Conservation (phyloP, 2,797 vertebrate genomes). For the Fringilla coelebs region DNA sequence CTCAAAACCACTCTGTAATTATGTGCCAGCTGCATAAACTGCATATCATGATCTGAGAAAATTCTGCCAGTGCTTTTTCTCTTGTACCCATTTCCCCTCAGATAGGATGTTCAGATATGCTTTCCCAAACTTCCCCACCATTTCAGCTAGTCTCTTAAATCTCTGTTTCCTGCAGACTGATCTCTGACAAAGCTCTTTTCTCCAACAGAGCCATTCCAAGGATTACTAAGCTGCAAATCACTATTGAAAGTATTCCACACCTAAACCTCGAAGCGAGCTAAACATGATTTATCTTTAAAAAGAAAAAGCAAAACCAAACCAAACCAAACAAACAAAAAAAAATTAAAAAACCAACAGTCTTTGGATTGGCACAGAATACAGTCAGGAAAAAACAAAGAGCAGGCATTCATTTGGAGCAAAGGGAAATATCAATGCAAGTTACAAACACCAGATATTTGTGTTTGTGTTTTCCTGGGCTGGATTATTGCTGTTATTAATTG, state of each 20-base stretch:
- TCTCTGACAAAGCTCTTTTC: slow-evolving; percentile 33
- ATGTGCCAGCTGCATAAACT: not conserved
- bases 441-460: not conserved
- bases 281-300: slow-evolving; percentile 3
- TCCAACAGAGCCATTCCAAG: slow-evolving; percentile 17
- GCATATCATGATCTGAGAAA: not conserved
- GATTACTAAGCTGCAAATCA: slow-evolving; percentile 22
- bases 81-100: not conserved
- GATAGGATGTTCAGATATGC: not conserved
- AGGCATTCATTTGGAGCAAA: not conserved
- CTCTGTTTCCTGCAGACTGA: not conserved
- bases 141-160: not conserved
- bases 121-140: not conserved
- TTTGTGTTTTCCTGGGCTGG: not conserved
- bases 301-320: not conserved
- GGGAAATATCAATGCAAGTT: not conserved
- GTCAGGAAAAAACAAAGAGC: not conserved
- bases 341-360: not conserved
- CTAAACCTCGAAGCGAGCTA: not conserved
- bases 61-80: not conserved
- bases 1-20: not conserved
- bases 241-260: not conserved
- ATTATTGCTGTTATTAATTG: not conserved
- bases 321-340: not conserved
- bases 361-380: not conserved